Evolutionary conservation across 2,113 vertebrate species (phyloP).

Genomic region (Ailuropoda melanoleuca): DNA sequence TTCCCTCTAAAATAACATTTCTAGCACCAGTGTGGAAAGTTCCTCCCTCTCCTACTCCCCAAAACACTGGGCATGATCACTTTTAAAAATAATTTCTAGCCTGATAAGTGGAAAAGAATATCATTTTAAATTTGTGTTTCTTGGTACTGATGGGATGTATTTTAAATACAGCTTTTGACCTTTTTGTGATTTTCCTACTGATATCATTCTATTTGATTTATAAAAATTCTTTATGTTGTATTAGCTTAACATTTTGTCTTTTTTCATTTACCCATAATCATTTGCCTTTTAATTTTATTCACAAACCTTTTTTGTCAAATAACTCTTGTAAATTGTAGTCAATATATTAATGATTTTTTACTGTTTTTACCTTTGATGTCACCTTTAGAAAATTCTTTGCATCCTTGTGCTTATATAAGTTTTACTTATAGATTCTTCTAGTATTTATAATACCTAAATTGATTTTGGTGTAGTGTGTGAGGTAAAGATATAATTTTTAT

Average conservation of each 20-base stretch:
- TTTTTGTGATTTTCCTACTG: background rate
- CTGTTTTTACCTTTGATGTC: background rate
- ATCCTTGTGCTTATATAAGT: background rate
- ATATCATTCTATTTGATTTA: background rate
- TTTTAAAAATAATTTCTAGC: background rate
- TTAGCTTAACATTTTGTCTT: background rate
- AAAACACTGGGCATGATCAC: background rate
- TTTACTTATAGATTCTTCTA: background rate
- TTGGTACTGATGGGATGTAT: background rate
- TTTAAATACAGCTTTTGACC: background rate
- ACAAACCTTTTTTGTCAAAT: background rate
- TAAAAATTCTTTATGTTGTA: background rate
- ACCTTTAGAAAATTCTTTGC: background rate
- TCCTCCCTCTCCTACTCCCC: background rate
- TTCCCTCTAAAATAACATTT: background rate
- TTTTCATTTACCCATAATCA: background rate
- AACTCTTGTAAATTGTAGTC: background rate
- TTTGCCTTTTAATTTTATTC: background rate
- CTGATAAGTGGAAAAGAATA: background rate
- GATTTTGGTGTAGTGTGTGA: background rate
- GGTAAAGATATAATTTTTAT: background rate
- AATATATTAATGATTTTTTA: background rate
- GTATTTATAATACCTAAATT: background rate
- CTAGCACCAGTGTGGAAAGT: background rate
- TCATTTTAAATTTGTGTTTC: background rate